Evolutionary conservation across 2,888 invertebrate species (phyloP), one percentile per base, ranked within the genome.

Genomic region (Diaphora mendica): DNA sequence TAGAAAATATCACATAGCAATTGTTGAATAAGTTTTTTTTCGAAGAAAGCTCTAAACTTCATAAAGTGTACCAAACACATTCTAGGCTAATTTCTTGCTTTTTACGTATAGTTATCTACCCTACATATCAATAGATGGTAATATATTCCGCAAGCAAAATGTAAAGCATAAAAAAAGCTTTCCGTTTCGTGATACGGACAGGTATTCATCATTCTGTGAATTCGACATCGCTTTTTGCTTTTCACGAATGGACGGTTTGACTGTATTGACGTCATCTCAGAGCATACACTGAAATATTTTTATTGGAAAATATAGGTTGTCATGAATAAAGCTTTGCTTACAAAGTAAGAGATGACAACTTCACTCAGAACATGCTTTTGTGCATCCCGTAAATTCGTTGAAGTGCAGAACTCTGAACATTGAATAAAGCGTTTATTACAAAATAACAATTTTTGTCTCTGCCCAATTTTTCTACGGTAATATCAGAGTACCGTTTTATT

Each of bases 141-240:
- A 78, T 71, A 74, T 71, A 66, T 77, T 75, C 73, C 35, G 51
- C 51, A 75, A 75, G 69, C 72, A 72, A 77, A 80, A 84, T 77
- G 65, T 71, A 35, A 72, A 44, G 75, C 73, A 65, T 70, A 74
- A 79, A 75, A n/a, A 62, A 79, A 77, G 66, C 55, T 42, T 64
- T 66, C 68, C 75, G 70, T 71, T 48, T 74, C 70, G 70, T 71
- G 68, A 77, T 73, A 75, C 67, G 59, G 42, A 77, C 74, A 75
- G 62, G 64, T 78, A 84, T 82, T 79, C 79, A 81, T 79, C 78
- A 82, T 77, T 51, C 20, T 73, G 75, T 79, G 71, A 72, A 73
- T 78, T 79, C 76, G 77, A 78, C 80, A 73, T 66, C 59, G 78
- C 72, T 76, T 80, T 80, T 77, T 71, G 64, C 65, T 77, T 80